Base-by-base conservation (phyloP, 2,888 invertebrate genomes). In the Sphecodes monilicornis region DNA sequence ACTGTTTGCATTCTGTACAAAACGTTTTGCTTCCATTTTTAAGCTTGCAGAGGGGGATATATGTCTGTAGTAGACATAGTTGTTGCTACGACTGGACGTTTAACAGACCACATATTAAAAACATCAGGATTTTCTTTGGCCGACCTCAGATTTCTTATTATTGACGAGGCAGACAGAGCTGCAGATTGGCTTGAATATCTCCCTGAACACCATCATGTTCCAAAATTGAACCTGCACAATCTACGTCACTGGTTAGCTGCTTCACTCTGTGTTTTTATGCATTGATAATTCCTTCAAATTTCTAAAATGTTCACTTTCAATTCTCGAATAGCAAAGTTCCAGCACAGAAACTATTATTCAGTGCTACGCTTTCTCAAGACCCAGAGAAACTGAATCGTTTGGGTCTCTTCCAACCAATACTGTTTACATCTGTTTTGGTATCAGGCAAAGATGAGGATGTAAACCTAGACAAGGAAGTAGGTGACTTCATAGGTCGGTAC, bases 151-250 rank as follows among this genome's bases (percentile, higher is more conserved):
- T 98, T 97, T 95, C 95, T 99, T 68, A 96, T 99, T 0, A 98
- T 99, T 80, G 99, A 99, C 95, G 99, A 99, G 96, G 99, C 99
- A 10, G 99, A 99, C 95, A 96, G 98, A 89, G 97, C 99, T 90
- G 97, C 99, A 95, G 98, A 98, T 91, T 97, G 98, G 92, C 96
- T 98, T 72, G 98, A 98, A 94, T 97, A 98, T 84, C 90, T 95
- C 78, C 94, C 94, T 50, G 81, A 85, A 43, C 93, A 90, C 79
- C 95, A 93, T 91, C 92, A 91, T 91, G 94, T 95, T 68, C 95
- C 96, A 41, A 95, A 95, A 83, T 93, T 96, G n/a, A 96, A 95
- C 78, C 95, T 96, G 92, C 94, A 93, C 82, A 95, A 95, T 88
- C 73, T 91, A 13, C 82, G 76, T 26, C 76, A 85, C n/a, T 89